Evolutionary conservation across 2,888 invertebrate genomes (phyloP).

Genomic region (Pyrrhia umbra): DNA sequence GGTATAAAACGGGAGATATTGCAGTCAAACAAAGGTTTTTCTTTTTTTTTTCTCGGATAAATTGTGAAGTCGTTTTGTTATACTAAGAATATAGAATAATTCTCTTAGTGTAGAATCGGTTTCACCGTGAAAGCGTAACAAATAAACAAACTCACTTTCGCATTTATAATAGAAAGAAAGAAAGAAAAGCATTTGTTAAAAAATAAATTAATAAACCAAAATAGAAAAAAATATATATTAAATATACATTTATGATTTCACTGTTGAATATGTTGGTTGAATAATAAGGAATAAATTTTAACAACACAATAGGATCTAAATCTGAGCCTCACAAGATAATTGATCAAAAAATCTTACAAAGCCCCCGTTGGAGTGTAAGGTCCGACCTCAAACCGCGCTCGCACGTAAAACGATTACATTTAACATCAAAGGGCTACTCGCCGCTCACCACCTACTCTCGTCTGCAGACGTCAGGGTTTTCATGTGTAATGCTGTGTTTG

Average conservation of each 20-base stretch:
- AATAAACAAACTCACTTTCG: too few relatives aligned
- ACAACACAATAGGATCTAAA: constrained; percentile 19
- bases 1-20: background rate
- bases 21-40: background rate
- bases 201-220: too few relatives aligned
- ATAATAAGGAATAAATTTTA: background rate
- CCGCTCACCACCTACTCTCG: constrained; percentile 14
- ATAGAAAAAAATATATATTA: too few relatives aligned
- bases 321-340: constrained; percentile 14
- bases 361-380: constrained; percentile 37
- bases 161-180: too few relatives aligned
- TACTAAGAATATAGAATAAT: too few relatives aligned
- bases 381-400: constrained; percentile 36
- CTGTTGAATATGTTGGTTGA: too few relatives aligned
- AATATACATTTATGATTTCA: too few relatives aligned
- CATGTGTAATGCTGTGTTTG: constrained; percentile 1
- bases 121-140: too few relatives aligned
- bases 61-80: background rate
- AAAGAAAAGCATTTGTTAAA: too few relatives aligned
- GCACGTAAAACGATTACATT: constrained; percentile 54
- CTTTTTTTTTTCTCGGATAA: constrained; percentile 2
- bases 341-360: constrained; percentile 49
- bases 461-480: background rate
- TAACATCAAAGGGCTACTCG: constrained; percentile 51
- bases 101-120: too few relatives aligned